Conservation (phyloP, 2,113 vertebrate genomes). For the Emydura subglobosa region DNA sequence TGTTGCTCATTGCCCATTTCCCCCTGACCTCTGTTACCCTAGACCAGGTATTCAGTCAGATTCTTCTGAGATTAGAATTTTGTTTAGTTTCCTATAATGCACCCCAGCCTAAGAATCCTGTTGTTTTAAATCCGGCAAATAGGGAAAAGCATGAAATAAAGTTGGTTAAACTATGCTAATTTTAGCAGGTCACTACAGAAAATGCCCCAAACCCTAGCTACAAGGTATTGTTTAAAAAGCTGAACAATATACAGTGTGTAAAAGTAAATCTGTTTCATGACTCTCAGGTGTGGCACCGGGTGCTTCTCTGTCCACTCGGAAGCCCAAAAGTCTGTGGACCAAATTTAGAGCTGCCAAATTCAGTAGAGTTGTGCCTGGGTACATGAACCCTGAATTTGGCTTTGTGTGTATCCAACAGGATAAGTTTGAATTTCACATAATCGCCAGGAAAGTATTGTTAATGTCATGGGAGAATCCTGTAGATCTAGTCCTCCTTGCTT, state of each 20-base stretch:
- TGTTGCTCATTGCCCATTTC: background rate
- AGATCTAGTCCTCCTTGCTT: conserved; percentile 42
- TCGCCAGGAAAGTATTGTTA: background rate
- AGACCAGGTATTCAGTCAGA: background rate
- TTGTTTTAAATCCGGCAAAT: background rate
- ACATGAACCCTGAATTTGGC: background rate
- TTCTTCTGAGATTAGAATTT: background rate
- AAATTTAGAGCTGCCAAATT: background rate
- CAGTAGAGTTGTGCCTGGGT: background rate
- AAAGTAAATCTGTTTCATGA: background rate
- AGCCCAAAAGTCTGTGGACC: background rate
- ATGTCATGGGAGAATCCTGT: conserved; percentile 5
- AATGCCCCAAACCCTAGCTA: background rate
- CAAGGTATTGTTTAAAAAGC: background rate
- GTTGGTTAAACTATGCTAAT: background rate
- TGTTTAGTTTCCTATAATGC: background rate
- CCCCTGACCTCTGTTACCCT: background rate
- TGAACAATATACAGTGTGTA: background rate
- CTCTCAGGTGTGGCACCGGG: background rate
- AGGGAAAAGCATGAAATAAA: background rate
- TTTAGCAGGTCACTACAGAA: background rate
- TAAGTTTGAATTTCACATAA: background rate
- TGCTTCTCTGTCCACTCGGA: background rate
- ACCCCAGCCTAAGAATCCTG: background rate
- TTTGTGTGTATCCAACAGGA: background rate